Conservation (phyloP, 2,113 vertebrate genomes). For the Antennarius striatus region DNA sequence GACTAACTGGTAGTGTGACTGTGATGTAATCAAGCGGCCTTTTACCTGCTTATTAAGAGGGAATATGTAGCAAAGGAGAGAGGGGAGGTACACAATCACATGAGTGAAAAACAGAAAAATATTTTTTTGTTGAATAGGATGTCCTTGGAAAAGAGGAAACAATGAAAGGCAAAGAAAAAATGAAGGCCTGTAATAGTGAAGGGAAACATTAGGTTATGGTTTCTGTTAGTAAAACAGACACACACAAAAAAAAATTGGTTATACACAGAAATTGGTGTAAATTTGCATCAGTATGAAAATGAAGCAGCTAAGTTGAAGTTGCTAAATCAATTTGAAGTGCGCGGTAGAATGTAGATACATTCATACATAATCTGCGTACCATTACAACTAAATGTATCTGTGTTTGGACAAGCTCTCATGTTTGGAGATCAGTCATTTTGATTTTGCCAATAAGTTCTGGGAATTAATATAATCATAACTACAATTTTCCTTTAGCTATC, state of each 20-base stretch:
- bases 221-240: too few relatives aligned
- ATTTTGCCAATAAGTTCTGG: conserved; percentile 28
- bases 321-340: conserved; percentile 74
- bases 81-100: too few relatives aligned
- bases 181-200: neutral
- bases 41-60: conserved; percentile 30
- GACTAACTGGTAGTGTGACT: conserved; percentile 47
- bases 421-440: conserved; percentile 20
- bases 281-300: conserved; percentile 71
- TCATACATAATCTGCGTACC: neutral
- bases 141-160: neutral
- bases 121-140: too few relatives aligned
- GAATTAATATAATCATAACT: conserved; percentile 29
- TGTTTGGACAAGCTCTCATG: neutral
- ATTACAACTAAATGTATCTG: neutral
- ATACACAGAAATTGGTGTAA: conserved; percentile 35
- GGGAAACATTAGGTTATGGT: neutral
- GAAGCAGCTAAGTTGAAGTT: too few relatives aligned
- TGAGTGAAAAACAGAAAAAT: too few relatives aligned
- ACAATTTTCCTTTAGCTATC: conserved; percentile 32
- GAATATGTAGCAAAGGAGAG: conserved; percentile 8
- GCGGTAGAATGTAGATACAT: conserved; percentile 1
- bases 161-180: neutral
- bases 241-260: too few relatives aligned
- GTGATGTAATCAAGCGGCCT: conserved; percentile 33